Percentiles rank a stretch among this genome's conserved stretches.
Evolutionary conservation across 2,113 vertebrate species (phyloP).

Genomic region (Xiphorhynchus elegans): DNA sequence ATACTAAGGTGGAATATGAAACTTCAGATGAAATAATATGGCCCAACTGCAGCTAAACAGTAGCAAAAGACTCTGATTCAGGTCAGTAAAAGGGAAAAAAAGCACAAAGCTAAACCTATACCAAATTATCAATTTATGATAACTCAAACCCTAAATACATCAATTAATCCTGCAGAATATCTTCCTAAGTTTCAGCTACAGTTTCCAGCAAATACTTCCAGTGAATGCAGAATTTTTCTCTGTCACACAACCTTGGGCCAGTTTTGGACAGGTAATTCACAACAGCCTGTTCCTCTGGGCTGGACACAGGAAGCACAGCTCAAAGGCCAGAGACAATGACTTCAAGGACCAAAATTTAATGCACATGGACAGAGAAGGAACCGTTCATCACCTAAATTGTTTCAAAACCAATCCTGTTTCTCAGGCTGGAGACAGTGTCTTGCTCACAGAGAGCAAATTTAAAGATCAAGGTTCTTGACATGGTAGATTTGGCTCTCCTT

Average conservation of each 20-base stretch:
- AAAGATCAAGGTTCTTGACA: not conserved
- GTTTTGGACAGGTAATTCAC: not conserved
- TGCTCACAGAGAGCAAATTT: not conserved
- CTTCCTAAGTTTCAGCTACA: not conserved
- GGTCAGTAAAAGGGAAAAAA: not conserved
- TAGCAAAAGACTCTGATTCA: not conserved
- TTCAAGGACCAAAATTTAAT: not conserved
- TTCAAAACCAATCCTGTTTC: not conserved
- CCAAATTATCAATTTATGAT: not conserved
- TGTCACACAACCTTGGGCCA: not conserved
- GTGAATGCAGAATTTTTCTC: not conserved
- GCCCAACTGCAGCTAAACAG: not conserved
- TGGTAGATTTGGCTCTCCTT: not conserved
- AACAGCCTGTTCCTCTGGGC: not conserved
- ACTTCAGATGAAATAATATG: not conserved
- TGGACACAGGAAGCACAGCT: fast-evolving
- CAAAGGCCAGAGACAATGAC: not conserved
- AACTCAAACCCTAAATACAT: not conserved
- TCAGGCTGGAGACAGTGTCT: not conserved
- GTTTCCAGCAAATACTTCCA: fast-evolving
- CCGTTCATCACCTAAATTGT: not conserved
- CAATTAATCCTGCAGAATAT: not conserved
- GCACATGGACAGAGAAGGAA: not conserved
- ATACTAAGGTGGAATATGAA: not conserved
- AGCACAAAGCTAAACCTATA: not conserved